Conservation (phyloP, 2,113 vertebrate species). For the Melanocharis versteri region DNA sequence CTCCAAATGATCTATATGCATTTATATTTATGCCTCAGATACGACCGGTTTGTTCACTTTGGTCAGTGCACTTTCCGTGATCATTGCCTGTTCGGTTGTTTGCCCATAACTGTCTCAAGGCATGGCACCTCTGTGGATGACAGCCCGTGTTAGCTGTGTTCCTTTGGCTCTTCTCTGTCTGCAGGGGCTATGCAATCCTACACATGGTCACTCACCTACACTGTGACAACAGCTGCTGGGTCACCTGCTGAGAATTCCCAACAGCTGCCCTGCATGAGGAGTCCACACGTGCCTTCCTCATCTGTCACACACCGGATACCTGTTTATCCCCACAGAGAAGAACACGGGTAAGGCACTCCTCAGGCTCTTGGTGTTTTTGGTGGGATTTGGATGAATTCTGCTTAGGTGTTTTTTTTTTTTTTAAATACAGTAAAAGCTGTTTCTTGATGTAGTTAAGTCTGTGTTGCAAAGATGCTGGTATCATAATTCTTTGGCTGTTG, state of each 20-base stretch:
- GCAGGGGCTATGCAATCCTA: conserved; percentile 98
- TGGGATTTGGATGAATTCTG: neutral
- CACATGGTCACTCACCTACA: conserved; percentile 99
- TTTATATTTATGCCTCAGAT: neutral
- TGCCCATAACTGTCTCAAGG: neutral
- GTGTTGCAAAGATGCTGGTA: neutral
- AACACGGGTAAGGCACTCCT: conserved; percentile 83
- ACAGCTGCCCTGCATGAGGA: conserved; percentile 93
- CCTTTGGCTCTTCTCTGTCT: conserved; percentile 51
- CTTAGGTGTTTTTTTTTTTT: neutral
- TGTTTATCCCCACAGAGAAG: conserved; percentile 93
- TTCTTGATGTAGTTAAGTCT: neutral
- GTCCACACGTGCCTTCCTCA: conserved; percentile 79
- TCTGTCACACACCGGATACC: conserved; percentile 90
- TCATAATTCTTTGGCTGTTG: neutral
- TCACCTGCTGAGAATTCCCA: conserved; percentile 85
- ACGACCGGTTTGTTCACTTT: neutral
- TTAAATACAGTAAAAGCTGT: neutral
- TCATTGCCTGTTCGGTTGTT: neutral
- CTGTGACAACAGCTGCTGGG: conserved; percentile 93
- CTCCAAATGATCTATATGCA: neutral
- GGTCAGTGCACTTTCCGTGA: neutral
- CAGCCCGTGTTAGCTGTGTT: neutral
- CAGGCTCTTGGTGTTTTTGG: no score
- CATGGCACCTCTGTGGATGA: neutral